A percentile compares a stretch with the other conserved stretches of the same genome.
phyloP scores from a whole-genome alignment of 2,888 invertebrate genomes.

The Drymonia ruficornis region DNA sequence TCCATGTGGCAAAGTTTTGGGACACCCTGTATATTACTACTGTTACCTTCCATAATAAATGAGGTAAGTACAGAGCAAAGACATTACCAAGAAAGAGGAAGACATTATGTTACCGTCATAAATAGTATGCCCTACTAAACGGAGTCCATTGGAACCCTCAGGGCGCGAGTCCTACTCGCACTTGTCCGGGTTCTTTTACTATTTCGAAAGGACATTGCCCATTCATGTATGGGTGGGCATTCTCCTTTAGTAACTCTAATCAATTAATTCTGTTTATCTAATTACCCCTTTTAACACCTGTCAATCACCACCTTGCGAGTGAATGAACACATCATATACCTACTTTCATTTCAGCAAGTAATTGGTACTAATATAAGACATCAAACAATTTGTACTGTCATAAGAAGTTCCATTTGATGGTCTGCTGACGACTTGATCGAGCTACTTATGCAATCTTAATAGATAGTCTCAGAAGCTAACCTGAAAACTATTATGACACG shows the following conservation, averaged over 20 bases:
- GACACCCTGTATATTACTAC: no score
- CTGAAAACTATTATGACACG: constrained; percentile 13
- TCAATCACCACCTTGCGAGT: constrained; percentile 23
- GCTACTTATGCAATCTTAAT: constrained; percentile 18
- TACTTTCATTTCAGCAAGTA: constrained; percentile 5
- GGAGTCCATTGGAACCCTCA: no score
- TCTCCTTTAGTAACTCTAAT: not conserved
- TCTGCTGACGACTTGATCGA: constrained; percentile 10
- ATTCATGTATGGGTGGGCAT: no score
- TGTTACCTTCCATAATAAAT: no score
- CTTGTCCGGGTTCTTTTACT: no score
- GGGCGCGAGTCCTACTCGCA: no score
- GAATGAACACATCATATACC: constrained; percentile 21
- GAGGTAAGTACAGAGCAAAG: no score
- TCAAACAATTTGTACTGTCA: not conserved
- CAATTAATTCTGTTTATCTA: constrained; percentile 2
- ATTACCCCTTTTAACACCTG: constrained; percentile 7
- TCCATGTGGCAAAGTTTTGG: no score
- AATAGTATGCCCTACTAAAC: no score
- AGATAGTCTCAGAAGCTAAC: constrained; percentile 3
- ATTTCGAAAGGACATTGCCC: no score
- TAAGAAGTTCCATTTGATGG: not conserved
- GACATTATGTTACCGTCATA: no score
- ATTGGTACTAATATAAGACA: not conserved
- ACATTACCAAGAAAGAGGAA: no score